phyloP scores from a whole-genome alignment of 2,888 invertebrate species.

The Acanthopleura granulata region DNA sequence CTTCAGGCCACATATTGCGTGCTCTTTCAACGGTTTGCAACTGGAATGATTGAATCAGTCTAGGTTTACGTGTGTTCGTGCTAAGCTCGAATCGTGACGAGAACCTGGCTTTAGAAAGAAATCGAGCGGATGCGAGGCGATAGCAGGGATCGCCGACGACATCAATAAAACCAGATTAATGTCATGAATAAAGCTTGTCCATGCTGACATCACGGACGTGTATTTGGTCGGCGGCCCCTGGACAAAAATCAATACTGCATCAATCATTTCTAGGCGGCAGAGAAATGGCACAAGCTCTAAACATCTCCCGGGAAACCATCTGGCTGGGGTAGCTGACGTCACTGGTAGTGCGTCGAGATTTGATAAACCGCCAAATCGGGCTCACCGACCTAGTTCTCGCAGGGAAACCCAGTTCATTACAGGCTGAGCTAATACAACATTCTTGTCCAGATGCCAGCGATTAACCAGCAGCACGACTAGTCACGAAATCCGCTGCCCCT shows the following conservation, averaged over 20 bases:
- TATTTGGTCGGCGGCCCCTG: not conserved
- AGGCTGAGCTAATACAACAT: too few relatives aligned
- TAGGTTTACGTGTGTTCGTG: slow-evolving; percentile 19
- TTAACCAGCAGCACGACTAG: not conserved
- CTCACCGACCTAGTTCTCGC: not conserved
- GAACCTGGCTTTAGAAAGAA: not conserved
- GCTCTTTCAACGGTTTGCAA: not conserved
- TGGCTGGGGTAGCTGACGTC: not conserved
- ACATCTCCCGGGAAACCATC: not conserved
- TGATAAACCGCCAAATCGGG: not conserved
- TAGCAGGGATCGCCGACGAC: not conserved
- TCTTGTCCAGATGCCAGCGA: too few relatives aligned
- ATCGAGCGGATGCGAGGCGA: slow-evolving; percentile 17
- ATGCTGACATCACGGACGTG: slow-evolving; percentile 15
- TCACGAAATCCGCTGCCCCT: slow-evolving; percentile 1
- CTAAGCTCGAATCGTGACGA: slow-evolving; percentile 15
- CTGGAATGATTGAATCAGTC: slow-evolving; percentile 1
- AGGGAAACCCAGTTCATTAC: too few relatives aligned
- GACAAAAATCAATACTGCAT: slow-evolving; percentile 14
- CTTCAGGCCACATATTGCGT: not conserved
- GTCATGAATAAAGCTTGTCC: slow-evolving; percentile 9
- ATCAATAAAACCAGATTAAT: slow-evolving; percentile 17
- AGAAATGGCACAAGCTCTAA: not conserved
- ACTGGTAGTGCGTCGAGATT: not conserved
- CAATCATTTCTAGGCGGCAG: slow-evolving; percentile 7